phyloP scores from a whole-genome alignment of 2,797 vertebrate species.

The Pampus argenteus region DNA sequence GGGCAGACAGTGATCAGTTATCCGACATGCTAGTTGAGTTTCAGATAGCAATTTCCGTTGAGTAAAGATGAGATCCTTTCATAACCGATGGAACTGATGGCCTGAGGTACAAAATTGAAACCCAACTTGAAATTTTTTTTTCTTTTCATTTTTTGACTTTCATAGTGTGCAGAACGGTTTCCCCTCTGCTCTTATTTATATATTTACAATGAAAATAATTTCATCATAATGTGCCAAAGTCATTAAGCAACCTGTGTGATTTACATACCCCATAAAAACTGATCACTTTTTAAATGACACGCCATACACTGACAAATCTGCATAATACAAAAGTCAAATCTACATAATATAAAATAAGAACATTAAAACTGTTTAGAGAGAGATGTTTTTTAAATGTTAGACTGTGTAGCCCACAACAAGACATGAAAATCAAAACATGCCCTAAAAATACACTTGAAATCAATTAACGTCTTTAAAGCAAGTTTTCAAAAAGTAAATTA shows the following conservation, averaged over 20 bases:
- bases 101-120: conserved; percentile 6
- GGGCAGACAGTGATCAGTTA: too few species aligned
- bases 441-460: conserved; percentile 9
- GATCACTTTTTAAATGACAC: neutral
- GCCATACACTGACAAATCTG: conserved; percentile 9
- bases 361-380: conserved; percentile 6
- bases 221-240: neutral
- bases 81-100: conserved; percentile 12
- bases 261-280: neutral
- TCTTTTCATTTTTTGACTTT: too few species aligned
- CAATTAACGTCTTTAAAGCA: neutral
- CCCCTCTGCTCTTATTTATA: neutral
- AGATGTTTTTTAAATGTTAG: neutral
- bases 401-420: neutral
- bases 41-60: neutral
- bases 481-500: neutral
- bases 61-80: neutral
- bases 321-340: conserved; percentile 13
- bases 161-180: neutral
- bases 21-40: neutral
- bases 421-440: neutral
- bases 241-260: neutral
- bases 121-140: conserved; percentile 10
- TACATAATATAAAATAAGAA: neutral
- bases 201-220: neutral